phyloP scores from a whole-genome alignment of 1,140 invertebrate species.

The Drosophila jambulina region DNA sequence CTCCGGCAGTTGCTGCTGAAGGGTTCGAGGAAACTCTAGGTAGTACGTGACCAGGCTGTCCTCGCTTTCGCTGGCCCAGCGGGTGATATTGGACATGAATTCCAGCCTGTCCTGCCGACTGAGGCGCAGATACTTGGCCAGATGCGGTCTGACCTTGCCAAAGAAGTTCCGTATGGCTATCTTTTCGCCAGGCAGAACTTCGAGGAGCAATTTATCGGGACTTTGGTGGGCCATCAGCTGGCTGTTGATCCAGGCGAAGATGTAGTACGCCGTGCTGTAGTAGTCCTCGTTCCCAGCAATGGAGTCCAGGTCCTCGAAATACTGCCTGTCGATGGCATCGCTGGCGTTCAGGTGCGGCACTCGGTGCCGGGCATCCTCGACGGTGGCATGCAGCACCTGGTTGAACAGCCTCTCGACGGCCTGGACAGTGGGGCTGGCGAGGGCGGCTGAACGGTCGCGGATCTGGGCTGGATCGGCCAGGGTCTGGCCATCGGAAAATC shows the following conservation, averaged over 20 bases:
- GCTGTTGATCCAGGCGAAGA: constrained; percentile 56
- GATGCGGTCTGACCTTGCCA: constrained; percentile 10
- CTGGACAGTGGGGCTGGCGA: constrained; percentile 3
- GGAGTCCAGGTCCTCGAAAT: constrained; percentile 57
- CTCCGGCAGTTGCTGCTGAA: constrained; percentile 49
- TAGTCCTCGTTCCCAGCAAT: constrained; percentile 40
- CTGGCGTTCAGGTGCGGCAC: constrained; percentile 41
- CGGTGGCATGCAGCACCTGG: constrained; percentile 45
- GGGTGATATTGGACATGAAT: constrained; percentile 44
- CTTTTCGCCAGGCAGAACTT: constrained; percentile 59
- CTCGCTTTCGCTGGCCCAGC: constrained; percentile 30
- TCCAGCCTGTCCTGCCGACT: constrained; percentile 28
- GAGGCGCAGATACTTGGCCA: constrained; percentile 39
- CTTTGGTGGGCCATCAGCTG: constrained; percentile 21
- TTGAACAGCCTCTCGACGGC: constrained; percentile 61
- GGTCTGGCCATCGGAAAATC: constrained; percentile 28
- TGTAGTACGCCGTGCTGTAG: constrained; percentile 61
- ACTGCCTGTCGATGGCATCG: constrained; percentile 53
- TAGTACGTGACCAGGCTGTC: constrained; percentile 41
- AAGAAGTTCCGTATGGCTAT: constrained; percentile 55
- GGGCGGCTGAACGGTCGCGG: neutral
- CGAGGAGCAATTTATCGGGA: constrained; percentile 34
- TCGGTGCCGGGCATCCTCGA: constrained; percentile 29
- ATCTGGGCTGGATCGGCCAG: constrained; percentile 12
- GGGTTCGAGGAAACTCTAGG: constrained; percentile 48